phyloP scores from a whole-genome alignment of 2,888 invertebrate genomes.

The Tridacna crocea region DNA sequence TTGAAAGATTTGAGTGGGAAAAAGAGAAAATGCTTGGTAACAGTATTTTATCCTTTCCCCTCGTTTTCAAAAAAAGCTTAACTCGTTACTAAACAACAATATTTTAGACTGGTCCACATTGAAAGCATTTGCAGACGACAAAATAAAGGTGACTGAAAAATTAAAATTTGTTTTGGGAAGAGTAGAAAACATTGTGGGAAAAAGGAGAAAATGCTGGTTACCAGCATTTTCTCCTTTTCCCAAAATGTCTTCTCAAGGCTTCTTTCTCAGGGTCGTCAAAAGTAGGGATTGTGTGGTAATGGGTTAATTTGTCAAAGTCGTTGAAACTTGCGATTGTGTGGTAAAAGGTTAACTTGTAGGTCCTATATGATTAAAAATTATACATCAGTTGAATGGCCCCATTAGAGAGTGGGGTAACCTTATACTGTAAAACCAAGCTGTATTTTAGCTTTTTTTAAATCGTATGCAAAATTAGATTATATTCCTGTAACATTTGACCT shows the following conservation, averaged over 20 bases:
- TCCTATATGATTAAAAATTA: no score
- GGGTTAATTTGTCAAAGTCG: neutral
- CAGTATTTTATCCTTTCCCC: neutral
- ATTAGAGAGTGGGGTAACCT: neutral
- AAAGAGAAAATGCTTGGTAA: neutral
- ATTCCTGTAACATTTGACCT: no score
- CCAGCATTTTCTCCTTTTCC: neutral
- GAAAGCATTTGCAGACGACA: no score
- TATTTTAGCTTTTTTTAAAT: neutral
- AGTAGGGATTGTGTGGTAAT: neutral
- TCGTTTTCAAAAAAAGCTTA: neutral
- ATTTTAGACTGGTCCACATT: no score
- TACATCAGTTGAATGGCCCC: no score
- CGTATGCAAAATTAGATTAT: neutral
- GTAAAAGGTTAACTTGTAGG: neutral
- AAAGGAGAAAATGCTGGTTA: neutral
- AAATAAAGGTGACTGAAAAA: no score
- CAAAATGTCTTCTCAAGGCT: neutral
- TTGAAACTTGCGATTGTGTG: neutral
- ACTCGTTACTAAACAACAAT: no score
- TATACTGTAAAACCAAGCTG: neutral
- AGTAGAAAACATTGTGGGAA: neutral
- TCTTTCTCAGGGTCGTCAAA: neutral
- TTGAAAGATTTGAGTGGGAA: neutral
- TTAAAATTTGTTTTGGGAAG: no score